phyloP scores from a whole-genome alignment of 2,888 invertebrate genomes.

The Leptothorax acervorum region DNA sequence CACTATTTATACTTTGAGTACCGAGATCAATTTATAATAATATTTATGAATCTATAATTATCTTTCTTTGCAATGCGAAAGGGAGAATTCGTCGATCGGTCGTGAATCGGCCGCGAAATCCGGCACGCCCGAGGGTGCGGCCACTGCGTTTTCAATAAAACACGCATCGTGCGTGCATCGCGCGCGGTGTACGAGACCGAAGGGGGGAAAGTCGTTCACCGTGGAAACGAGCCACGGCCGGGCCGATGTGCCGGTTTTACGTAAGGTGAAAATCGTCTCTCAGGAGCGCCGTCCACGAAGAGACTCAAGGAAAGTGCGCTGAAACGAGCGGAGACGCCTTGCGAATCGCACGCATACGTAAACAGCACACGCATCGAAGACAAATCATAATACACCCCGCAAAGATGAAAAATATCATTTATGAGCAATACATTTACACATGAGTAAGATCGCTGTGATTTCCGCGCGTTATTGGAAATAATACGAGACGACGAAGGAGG shows the following conservation, averaged over 20 bases:
- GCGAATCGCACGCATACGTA: slow-evolving; percentile 62
- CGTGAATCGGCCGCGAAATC: slow-evolving; percentile 20
- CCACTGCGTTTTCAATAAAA: slow-evolving; percentile 57
- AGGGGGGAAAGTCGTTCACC: slow-evolving; percentile 76
- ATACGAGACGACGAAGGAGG: too few relatives aligned
- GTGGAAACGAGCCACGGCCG: slow-evolving; percentile 75
- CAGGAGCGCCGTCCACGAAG: slow-evolving; percentile 25
- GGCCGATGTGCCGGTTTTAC: slow-evolving; percentile 77
- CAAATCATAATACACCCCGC: background rate
- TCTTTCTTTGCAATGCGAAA: background rate
- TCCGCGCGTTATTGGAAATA: background rate
- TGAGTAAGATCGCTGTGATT: background rate
- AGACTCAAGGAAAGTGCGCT: slow-evolving; percentile 35
- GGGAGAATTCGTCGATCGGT: background rate
- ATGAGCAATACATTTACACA: background rate
- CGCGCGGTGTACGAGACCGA: slow-evolving; percentile 64
- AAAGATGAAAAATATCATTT: background rate
- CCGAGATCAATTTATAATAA: background rate
- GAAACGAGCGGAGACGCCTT: slow-evolving; percentile 42
- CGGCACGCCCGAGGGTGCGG: slow-evolving; percentile 55
- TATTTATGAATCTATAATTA: background rate
- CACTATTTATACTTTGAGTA: background rate
- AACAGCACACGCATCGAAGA: slow-evolving; percentile 49
- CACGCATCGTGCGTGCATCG: slow-evolving; percentile 5
- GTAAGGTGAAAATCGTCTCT: slow-evolving; percentile 81